Evolutionary conservation across 1,140 invertebrate species (phyloP), one percentile per base, ranked within the genome.

Genomic region (Cyclargus thomasi): DNA sequence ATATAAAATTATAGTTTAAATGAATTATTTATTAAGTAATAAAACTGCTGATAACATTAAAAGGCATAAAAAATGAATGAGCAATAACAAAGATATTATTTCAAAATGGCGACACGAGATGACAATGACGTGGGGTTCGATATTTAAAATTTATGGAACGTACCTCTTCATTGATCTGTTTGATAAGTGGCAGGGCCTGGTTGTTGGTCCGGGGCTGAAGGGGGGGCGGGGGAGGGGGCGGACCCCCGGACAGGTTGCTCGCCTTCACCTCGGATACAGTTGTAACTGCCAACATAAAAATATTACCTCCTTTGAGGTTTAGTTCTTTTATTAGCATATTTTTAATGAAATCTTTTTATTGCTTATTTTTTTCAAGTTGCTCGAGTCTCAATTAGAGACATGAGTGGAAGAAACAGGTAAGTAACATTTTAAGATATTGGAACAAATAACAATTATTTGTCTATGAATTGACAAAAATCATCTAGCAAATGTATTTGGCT

Each of bases 121-220:
- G 39, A 47, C 39, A 16, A 47, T 47, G 39, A 47, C 39, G 14
- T 47, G 14, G 39, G 39, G 14, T 47, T 47, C 39, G 39, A 47
- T 47, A 47, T 47, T 47, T 47, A 47, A 47, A 47, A 47, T 47
- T 47, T 47, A 55, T 55, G 53, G n/a, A 20, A 10, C 10, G 68
- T 77, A 89, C 86, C 79, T 89, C 84, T 66, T 89, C 86, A 72
- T 89, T 89, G 62, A 88, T 86, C 63, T 89, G 86, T 71, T 89
- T 89, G 18, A 89, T 83, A 0, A 86, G 71, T 10, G 86, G 81
- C 16, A 88, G 65, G 14, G 79, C 76, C 67, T 86, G 85, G 65
- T 82, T 85, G 68, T 82, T 85, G 8, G 79, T 69, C 11, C 80
- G 71, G 55, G 55, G 10, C 18, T 18, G 55, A 18, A 59, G 55